Evolutionary conservation across 2,888 invertebrate genomes (phyloP).

Genomic region (Cryptocephalus primarius): DNA sequence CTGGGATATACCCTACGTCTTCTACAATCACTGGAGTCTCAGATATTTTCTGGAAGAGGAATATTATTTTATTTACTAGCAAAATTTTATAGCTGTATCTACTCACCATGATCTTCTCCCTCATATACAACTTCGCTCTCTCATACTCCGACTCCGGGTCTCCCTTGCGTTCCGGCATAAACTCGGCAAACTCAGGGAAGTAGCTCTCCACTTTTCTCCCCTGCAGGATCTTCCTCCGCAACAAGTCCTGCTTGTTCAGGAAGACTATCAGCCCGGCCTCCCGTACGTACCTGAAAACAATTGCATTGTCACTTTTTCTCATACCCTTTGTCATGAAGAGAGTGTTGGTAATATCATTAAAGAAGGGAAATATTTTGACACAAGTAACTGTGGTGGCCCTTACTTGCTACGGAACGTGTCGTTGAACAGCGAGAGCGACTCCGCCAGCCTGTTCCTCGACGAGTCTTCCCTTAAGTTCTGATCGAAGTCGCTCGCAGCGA

Average conservation of each 20-base stretch:
- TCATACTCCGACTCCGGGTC: conserved; percentile 51
- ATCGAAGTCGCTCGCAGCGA: conserved; percentile 73
- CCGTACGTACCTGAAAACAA: conserved; percentile 51
- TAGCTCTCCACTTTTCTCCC: conserved; percentile 52
- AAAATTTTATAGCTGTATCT: background rate
- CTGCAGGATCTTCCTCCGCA: conserved; percentile 58
- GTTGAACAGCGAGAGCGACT: conserved; percentile 60
- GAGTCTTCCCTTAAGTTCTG: conserved; percentile 61
- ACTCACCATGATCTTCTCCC: conserved; percentile 53
- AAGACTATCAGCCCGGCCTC: conserved; percentile 70
- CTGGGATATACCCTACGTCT: conserved; percentile 27
- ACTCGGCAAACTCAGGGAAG: conserved; percentile 56
- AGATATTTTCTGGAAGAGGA: conserved; percentile 43
- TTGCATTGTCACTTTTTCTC: too few species aligned
- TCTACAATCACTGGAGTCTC: conserved; percentile 37
- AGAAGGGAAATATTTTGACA: too few species aligned
- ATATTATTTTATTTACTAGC: background rate
- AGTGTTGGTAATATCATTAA: too few species aligned
- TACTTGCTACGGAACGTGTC: conserved; percentile 70
- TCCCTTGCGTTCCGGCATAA: conserved; percentile 36
- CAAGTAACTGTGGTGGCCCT: too few species aligned
- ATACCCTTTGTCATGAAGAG: too few species aligned
- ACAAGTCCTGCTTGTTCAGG: conserved; percentile 70
- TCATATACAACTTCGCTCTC: conserved; percentile 55
- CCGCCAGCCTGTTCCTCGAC: conserved; percentile 57